These are phyloP conservation scores for Bucorvus abyssinicus DNA, from an alignment of 2,797 vertebrate species.

Conservation along the genomic window DNA sequence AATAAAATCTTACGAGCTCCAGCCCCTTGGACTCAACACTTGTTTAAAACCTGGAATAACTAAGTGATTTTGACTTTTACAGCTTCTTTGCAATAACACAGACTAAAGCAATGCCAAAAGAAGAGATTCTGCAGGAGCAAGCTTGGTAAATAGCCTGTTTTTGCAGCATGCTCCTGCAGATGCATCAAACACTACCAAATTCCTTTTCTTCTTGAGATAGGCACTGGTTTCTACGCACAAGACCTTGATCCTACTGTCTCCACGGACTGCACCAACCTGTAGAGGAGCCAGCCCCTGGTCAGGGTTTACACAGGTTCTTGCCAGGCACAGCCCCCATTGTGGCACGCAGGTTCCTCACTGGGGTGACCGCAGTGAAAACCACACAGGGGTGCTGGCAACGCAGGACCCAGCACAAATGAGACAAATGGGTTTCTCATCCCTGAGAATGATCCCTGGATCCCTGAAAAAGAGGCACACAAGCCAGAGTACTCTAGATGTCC, in stretches of 20 bases:
- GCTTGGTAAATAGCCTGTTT: background rate
- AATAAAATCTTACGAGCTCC: constrained; percentile 8
- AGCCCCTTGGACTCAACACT: background rate
- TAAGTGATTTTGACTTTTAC: constrained; percentile 14
- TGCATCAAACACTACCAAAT: background rate
- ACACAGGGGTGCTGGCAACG: background rate
- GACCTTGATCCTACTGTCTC: background rate
- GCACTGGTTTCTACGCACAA: background rate
- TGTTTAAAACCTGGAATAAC: constrained; percentile 36
- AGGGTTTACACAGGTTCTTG: background rate
- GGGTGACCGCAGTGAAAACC: background rate
- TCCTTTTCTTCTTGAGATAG: background rate
- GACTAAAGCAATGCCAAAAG: background rate
- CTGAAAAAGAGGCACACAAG: background rate
- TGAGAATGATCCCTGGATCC: background rate
- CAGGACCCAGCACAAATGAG: rapidly evolving
- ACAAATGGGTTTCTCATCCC: background rate
- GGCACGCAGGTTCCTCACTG: background rate
- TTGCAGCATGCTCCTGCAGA: background rate
- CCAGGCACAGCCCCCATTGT: background rate
- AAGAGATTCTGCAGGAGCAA: background rate
- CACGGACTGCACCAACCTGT: background rate
- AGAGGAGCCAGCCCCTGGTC: rapidly evolving
- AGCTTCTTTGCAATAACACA: background rate
- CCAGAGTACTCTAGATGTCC: background rate